A percentile compares a stretch with the other conserved stretches of the same genome.
Evolutionary conservation across 2,888 invertebrate genomes (phyloP).

Genomic region (Barypeithes pellucidus): DNA sequence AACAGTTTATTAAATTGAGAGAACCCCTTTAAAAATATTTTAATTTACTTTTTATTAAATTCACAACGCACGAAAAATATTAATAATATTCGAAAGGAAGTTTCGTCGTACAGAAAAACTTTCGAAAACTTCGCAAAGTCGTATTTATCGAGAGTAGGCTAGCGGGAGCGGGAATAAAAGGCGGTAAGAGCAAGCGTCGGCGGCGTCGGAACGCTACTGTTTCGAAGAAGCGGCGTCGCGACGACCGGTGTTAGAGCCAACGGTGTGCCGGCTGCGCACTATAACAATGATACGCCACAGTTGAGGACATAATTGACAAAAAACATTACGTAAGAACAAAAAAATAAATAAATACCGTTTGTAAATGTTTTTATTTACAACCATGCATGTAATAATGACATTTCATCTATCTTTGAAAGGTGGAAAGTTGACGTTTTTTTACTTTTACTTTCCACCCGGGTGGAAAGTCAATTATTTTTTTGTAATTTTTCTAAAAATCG

Average conservation of each 20-base stretch:
- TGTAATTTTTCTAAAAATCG: too few relatives aligned
- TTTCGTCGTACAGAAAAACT: constrained; percentile 23
- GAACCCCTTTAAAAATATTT: neutral
- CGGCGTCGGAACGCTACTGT: constrained; percentile 67
- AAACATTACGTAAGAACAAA: neutral
- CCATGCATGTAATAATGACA: too few relatives aligned
- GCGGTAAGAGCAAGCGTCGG: constrained; percentile 63
- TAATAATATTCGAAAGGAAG: constrained; percentile 10
- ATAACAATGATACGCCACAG: constrained; percentile 50
- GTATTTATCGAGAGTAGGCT: constrained; percentile 12
- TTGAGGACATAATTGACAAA: neutral
- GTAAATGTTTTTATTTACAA: too few relatives aligned
- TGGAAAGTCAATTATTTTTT: too few relatives aligned
- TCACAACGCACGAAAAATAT: constrained; percentile 25
- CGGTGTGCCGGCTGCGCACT: constrained; percentile 62
- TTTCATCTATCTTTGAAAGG: too few relatives aligned
- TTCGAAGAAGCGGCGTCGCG: constrained; percentile 60
- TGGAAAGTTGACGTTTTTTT: too few relatives aligned
- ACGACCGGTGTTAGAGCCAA: constrained; percentile 55
- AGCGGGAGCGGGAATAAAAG: constrained; percentile 16
- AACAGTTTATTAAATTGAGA: neutral
- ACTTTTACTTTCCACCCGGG: too few relatives aligned
- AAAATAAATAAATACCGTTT: too few relatives aligned
- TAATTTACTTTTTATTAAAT: constrained; percentile 5
- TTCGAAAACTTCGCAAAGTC: constrained; percentile 33